Conservation (phyloP, 2,888 invertebrate species). For the Archips crataeganus region DNA sequence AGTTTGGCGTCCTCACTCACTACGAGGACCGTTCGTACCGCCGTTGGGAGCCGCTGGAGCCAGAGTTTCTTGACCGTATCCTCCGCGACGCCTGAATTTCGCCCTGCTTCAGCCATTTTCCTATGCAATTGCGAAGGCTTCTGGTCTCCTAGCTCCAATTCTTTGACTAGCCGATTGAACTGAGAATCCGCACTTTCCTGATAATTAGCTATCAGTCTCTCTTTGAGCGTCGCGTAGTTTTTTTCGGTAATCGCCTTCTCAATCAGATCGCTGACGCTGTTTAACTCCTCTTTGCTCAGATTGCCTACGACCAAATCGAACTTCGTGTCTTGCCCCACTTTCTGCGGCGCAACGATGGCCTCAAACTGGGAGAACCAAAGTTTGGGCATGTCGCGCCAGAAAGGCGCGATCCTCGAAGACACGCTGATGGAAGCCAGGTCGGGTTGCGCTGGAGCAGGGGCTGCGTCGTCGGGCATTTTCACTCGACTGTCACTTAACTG, state of each 20-base stretch:
- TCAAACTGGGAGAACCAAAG: neutral
- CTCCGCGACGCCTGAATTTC: too few relatives aligned
- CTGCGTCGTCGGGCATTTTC: neutral
- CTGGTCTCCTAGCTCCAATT: too few relatives aligned
- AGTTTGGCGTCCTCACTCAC: too few relatives aligned
- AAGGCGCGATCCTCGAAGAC: neutral
- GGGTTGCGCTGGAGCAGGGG: neutral
- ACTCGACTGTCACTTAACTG: too few relatives aligned
- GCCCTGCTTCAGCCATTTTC: too few relatives aligned
- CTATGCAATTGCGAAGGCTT: too few relatives aligned
- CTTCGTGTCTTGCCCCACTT: neutral
- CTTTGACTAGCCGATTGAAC: too few relatives aligned
- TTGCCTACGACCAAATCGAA: neutral
- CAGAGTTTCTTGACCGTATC: too few relatives aligned
- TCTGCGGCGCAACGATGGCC: neutral
- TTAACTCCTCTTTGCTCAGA: neutral
- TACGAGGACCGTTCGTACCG: too few relatives aligned
- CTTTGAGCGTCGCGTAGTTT: neutral
- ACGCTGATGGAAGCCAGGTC: neutral
- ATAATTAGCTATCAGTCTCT: neutral
- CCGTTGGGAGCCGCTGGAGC: too few relatives aligned
- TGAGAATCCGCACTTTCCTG: too few relatives aligned
- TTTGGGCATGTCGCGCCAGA: neutral
- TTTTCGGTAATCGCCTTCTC: neutral
- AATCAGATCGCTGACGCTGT: neutral